Percentiles rank a stretch among this genome's conserved stretches.
Conservation (phyloP, 2,113 vertebrate genomes). For the Siphamia tubifer region DNA sequence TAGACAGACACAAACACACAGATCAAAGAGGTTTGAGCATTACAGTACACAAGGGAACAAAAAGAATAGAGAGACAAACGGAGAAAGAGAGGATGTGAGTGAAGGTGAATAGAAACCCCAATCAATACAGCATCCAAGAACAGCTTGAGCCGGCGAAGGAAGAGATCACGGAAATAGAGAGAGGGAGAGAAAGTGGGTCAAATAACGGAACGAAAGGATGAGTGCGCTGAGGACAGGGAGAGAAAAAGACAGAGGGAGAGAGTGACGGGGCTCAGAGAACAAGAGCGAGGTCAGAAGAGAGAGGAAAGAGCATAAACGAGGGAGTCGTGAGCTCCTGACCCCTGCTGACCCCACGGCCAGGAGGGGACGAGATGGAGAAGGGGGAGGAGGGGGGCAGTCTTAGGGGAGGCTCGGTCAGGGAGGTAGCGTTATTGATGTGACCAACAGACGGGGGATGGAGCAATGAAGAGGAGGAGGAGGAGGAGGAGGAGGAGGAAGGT, state of each 20-base stretch:
- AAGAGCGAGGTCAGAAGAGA: conserved; percentile 17
- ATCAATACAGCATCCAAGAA: conserved; percentile 73
- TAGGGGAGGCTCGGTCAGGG: conserved; percentile 23
- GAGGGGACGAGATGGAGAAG: background rate
- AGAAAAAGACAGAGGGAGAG: background rate
- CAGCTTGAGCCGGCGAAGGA: conserved; percentile 45
- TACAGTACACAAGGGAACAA: conserved; percentile 69
- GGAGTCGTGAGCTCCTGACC: conserved; percentile 50
- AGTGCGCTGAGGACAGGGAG: conserved; percentile 3
- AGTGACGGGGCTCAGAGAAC: conserved; percentile 5
- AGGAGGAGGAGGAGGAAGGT: background rate
- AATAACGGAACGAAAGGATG: conserved; percentile 46
- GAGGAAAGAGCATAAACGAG: conserved; percentile 1
- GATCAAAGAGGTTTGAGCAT: conserved; percentile 71
- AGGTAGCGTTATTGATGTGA: conserved; percentile 48
- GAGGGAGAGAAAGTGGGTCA: conserved; percentile 65
- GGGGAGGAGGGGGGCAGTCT: background rate
- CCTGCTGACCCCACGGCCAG: conserved; percentile 44
- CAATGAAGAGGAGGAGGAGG: background rate
- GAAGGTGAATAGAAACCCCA: conserved; percentile 72
- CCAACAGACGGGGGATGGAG: conserved; percentile 16
- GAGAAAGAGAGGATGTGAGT: conserved; percentile 40
- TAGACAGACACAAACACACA: conserved; percentile 65
- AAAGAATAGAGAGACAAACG: conserved; percentile 30
- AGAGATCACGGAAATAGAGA: conserved; percentile 4